Base-by-base conservation (phyloP, 2,797 vertebrate genomes). In the Graptemys geographica region DNA sequence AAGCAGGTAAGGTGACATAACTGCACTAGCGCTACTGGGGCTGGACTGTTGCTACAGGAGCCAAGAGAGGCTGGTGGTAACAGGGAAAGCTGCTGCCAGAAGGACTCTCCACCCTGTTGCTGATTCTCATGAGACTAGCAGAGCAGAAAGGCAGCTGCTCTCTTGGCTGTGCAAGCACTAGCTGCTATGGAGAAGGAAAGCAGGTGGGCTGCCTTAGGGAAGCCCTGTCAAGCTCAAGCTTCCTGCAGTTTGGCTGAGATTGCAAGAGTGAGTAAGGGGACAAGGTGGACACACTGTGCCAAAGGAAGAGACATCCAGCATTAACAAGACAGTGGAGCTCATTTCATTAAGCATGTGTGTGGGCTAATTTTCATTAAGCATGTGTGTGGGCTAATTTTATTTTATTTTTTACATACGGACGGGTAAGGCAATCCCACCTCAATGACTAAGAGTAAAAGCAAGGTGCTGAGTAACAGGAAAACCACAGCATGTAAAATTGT, bases 211-310 rank as follows among this genome's bases (percentile, higher is more conserved):
- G 28, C 55, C 31, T 90, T 78, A 41, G 4, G 57, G 83, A 86
- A 93, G n/a, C 28, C 31, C 76, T 74, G 0, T 1, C 56, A 1
- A 90, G 74, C 53, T 6, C 4, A 72, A 78, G 51, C 5, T 47
- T 72, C 12, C 19, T 44, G 49, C 11, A 74, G 59, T 0, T 0
- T 78, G 49, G 56, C 23, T 56, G 44, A 41, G 18, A 37, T n/a
- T 93, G 72, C 52, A 81, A 44, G 52, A 87, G n/a, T 5, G 52
- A 84, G 69, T 59, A 49, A 78, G 4, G 3, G 3, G 83, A 41
- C 0, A 0, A 81, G 51, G 15, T 49, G 15, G 74, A 44, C 4
- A 6, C 74, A 76, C 6, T 28, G 27, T 49, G 44, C 44, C 28
- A 78, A 13, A 31, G 44, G 74, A 49, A 41, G 25, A 49, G 27